phyloP scores from a whole-genome alignment of 2,888 invertebrate genomes.

The Glaucopsyche alexis region DNA sequence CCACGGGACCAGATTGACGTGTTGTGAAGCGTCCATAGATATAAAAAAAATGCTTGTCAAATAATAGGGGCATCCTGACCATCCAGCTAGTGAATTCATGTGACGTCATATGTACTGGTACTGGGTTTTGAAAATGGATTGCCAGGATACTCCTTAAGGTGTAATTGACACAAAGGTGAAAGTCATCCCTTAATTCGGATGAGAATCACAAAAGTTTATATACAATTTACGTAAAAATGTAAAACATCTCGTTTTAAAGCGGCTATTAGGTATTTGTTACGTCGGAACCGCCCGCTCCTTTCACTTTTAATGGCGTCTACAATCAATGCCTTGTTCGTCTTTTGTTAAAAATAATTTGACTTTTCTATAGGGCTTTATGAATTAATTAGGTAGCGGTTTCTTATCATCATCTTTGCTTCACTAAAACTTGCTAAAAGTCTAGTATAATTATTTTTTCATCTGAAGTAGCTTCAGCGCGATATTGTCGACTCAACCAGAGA shows the following conservation, averaged over 20 bases:
- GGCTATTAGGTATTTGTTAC: background rate
- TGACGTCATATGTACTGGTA: no score
- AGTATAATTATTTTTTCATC: no score
- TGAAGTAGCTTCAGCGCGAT: no score
- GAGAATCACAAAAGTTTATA: background rate
- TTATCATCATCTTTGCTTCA: background rate
- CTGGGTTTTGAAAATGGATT: no score
- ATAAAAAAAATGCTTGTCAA: no score
- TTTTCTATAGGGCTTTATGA: conserved; percentile 12
- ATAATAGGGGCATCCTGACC: no score
- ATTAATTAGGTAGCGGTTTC: background rate
- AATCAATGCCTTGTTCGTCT: background rate
- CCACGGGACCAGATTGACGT: no score
- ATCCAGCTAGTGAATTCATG: no score
- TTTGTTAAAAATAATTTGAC: conserved; percentile 19
- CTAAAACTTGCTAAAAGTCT: no score
- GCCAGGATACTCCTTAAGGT: background rate
- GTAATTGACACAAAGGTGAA: background rate
- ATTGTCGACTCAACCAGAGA: no score
- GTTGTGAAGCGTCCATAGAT: no score
- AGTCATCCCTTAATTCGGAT: background rate
- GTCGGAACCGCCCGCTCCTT: background rate
- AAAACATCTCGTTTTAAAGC: conserved; percentile 1
- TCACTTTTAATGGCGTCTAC: conserved; percentile 3
- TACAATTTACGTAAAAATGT: background rate